phyloP scores from a whole-genome alignment of 1,140 invertebrate genomes.

The Hypothenemus hampei region DNA sequence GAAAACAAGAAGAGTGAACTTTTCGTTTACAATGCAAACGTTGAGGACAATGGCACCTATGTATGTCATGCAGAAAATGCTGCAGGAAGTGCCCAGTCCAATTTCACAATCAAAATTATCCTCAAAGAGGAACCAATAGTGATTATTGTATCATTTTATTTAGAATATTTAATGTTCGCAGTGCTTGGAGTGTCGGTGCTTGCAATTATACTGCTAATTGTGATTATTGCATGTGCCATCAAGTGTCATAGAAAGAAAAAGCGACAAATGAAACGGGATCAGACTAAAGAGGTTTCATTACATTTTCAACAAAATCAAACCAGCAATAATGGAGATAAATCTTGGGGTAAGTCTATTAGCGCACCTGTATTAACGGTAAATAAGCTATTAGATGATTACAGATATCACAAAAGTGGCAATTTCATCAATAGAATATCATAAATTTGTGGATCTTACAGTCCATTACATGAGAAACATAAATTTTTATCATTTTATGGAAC shows the following conservation, averaged over 20 bases:
- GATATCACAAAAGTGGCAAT: background rate
- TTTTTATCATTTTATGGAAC: conserved; percentile 1
- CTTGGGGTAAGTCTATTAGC: conserved; percentile 15
- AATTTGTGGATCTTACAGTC: background rate
- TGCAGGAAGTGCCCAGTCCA: conserved; percentile 67
- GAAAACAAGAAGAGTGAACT: conserved; percentile 70
- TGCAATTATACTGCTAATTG: conserved; percentile 54
- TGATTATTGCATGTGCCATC: conserved; percentile 56
- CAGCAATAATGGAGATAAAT: conserved; percentile 20
- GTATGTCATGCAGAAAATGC: conserved; percentile 76
- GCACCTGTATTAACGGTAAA: background rate
- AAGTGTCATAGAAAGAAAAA: conserved; percentile 53
- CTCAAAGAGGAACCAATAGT: conserved; percentile 65
- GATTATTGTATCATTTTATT: conserved; percentile 58
- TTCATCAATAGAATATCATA: background rate
- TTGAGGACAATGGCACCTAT: conserved; percentile 75
- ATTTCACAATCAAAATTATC: conserved; percentile 70
- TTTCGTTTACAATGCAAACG: conserved; percentile 67
- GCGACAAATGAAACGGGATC: conserved; percentile 33
- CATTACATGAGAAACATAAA: conserved; percentile 1
- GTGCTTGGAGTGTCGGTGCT: conserved; percentile 54
- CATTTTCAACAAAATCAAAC: conserved; percentile 27
- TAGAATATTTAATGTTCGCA: conserved; percentile 63
- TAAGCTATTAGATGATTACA: background rate
- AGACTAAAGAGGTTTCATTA: conserved; percentile 10